Percentiles rank a stretch among this genome's conserved stretches.
Evolutionary conservation across 2,888 invertebrate species (phyloP).

Genomic region (Volucella zonaria): DNA sequence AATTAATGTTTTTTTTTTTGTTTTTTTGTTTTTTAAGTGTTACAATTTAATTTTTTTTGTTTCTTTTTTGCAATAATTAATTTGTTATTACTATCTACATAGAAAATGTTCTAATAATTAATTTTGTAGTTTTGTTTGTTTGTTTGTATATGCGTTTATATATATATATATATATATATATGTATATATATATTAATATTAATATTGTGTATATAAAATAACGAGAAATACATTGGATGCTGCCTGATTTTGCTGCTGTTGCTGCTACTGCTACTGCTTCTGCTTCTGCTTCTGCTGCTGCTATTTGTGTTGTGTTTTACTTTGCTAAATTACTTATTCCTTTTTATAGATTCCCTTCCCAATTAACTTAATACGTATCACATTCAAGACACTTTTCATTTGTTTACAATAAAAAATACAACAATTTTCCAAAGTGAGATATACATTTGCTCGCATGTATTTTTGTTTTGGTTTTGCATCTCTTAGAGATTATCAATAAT

Average conservation of each 20-base stretch:
- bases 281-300: conserved; percentile 17
- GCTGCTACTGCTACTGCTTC: conserved; percentile 18
- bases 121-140: conserved; percentile 30
- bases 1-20: conserved; percentile 11
- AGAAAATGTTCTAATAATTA: conserved; percentile 63
- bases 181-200: neutral
- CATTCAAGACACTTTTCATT: conserved; percentile 65
- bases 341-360: conserved; percentile 45
- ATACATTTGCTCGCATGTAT: conserved; percentile 7
- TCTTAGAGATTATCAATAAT: conserved; percentile 54
- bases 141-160: conserved; percentile 59
- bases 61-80: conserved; percentile 33
- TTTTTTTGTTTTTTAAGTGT: conserved; percentile 16
- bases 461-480: conserved; percentile 25
- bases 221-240: conserved; percentile 70
- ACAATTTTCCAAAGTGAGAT: conserved; percentile 61
- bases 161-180: conserved; percentile 37
- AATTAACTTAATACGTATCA: conserved; percentile 69
- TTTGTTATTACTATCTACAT: conserved; percentile 73
- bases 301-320: conserved; percentile 1
- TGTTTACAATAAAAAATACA: conserved; percentile 58
- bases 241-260: conserved; percentile 59
- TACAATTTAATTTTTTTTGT: conserved; percentile 29
- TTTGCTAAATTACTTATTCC: neutral
- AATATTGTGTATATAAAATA: conserved; percentile 64